phyloP scores from a whole-genome alignment of 2,797 vertebrate genomes.

The Pelodytes ibericus region DNA sequence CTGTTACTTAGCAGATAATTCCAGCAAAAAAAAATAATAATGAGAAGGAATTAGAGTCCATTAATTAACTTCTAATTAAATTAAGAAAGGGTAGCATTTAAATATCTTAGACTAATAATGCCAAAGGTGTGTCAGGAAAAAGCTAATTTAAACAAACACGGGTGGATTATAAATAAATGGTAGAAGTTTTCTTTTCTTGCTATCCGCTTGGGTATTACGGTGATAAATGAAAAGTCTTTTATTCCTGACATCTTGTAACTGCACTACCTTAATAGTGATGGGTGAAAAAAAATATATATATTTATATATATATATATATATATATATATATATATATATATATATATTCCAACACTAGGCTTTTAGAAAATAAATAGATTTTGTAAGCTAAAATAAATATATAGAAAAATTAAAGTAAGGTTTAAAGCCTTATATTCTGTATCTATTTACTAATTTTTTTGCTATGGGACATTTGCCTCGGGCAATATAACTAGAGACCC shows the following conservation, averaged over 20 bases:
- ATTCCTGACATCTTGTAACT: constrained; percentile 15
- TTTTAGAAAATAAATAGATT: not conserved
- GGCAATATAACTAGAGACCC: no score
- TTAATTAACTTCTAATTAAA: constrained; percentile 82
- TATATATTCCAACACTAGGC: not conserved
- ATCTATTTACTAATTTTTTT: no score
- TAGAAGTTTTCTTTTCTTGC: constrained; percentile 51
- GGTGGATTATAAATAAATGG: constrained; percentile 53
- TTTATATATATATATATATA: no score
- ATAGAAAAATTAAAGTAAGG: no score
- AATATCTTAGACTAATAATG: constrained; percentile 69
- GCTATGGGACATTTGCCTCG: no score
- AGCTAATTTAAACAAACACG: constrained; percentile 66
- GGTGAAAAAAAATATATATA: constrained; percentile 21
- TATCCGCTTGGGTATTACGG: constrained; percentile 22
- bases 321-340: no score
- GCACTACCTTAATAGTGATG: not conserved
- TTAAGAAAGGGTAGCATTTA: constrained; percentile 74
- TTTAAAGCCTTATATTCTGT: not conserved
- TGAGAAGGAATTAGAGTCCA: constrained; percentile 74
- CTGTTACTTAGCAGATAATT: constrained; percentile 50
- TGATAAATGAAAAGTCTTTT: constrained; percentile 31
- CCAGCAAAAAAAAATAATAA: constrained; percentile 10
- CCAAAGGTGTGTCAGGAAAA: constrained; percentile 65
- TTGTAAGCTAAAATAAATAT: not conserved